A percentile compares a stretch with the other conserved stretches of the same genome.
Conservation (phyloP, 1,140 invertebrate genomes). For the Aphelinus certus region DNA sequence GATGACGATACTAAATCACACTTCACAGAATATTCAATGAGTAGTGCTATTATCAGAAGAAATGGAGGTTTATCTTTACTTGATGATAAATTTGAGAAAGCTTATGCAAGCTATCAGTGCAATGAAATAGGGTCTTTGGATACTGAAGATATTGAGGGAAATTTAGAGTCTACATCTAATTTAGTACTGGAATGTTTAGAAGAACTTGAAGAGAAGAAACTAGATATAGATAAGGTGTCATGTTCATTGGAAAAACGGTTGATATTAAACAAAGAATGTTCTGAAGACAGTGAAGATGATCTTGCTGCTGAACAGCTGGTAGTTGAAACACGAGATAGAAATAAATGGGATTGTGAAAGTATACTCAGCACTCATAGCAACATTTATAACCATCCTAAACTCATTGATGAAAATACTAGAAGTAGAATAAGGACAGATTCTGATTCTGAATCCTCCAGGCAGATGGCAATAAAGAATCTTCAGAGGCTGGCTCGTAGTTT, state of each 20-base stretch:
- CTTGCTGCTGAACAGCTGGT: slow-evolving; percentile 69
- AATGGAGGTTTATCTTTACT: slow-evolving; percentile 85
- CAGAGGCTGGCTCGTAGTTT: no score
- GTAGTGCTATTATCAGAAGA: slow-evolving; percentile 87
- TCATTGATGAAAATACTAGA: slow-evolving; percentile 70
- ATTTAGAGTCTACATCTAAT: slow-evolving; percentile 74
- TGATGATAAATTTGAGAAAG: slow-evolving; percentile 92
- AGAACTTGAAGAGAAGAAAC: slow-evolving; percentile 56
- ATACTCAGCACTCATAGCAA: slow-evolving; percentile 91
- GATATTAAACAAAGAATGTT: slow-evolving; percentile 48
- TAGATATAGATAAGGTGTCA: slow-evolving; percentile 51
- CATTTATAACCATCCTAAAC: slow-evolving; percentile 89
- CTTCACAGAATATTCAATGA: slow-evolving; percentile 95
- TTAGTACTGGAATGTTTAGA: slow-evolving; percentile 70
- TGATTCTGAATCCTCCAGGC: no score
- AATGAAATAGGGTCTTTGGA: slow-evolving; percentile 89
- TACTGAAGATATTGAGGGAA: slow-evolving; percentile 89
- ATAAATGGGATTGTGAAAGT: slow-evolving; percentile 93
- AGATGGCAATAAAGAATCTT: no score
- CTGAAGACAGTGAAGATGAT: slow-evolving; percentile 66
- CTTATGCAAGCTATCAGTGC: slow-evolving; percentile 89
- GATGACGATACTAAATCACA: slow-evolving; percentile 86
- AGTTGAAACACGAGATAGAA: slow-evolving; percentile 69
- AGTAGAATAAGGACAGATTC: slow-evolving; percentile 77
- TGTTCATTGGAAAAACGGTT: slow-evolving; percentile 55